Evolutionary conservation across 2,113 vertebrate species (phyloP).

Genomic region (Catagonus wagneri): DNA sequence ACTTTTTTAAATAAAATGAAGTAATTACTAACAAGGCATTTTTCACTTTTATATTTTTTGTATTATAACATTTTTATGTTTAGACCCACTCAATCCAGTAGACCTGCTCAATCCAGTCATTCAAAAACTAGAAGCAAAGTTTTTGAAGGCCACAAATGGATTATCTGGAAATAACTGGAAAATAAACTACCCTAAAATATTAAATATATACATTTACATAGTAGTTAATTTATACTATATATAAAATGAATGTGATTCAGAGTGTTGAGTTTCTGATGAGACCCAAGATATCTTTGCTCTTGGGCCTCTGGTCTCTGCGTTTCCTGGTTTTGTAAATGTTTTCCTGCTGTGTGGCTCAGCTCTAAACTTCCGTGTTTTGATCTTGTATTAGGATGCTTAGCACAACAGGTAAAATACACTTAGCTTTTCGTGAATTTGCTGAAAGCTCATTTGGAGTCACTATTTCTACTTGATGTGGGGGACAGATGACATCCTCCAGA

Average conservation of each 20-base stretch:
- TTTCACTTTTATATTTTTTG: neutral
- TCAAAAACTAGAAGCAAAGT: neutral
- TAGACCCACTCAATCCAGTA: neutral
- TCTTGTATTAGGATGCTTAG: neutral
- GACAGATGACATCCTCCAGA: neutral
- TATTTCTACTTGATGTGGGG: neutral
- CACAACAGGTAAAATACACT: neutral
- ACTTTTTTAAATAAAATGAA: constrained; percentile 26
- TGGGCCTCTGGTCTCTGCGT: neutral
- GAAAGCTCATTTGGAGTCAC: neutral
- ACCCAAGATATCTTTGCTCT: neutral
- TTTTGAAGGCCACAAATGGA: neutral
- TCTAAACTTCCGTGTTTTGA: neutral
- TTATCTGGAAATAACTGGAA: neutral
- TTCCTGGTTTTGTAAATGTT: neutral
- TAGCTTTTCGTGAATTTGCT: neutral
- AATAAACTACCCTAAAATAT: neutral
- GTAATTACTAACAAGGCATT: neutral
- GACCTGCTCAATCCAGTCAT: too few species aligned
- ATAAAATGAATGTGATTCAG: neutral
- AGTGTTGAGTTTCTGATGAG: neutral
- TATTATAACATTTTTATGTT: neutral
- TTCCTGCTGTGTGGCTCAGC: neutral
- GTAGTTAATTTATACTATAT: neutral
- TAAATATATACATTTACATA: neutral